Percentiles rank a stretch among this genome's conserved stretches.
Evolutionary conservation across 2,888 invertebrate genomes (phyloP).

Genomic region (Lithophane semibrunnea): DNA sequence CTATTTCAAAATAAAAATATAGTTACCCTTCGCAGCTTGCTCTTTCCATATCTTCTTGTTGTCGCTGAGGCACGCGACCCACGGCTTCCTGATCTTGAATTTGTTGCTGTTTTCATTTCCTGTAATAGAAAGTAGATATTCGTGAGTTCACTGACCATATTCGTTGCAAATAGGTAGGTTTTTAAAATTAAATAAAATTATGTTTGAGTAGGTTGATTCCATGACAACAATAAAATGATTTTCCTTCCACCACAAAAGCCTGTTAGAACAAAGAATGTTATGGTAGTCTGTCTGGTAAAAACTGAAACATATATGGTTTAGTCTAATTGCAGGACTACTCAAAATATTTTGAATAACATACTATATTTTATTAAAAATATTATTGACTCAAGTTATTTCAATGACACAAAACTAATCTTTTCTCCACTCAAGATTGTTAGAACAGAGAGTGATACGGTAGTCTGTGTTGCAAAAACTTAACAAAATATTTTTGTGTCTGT

Average conservation of each 20-base stretch:
- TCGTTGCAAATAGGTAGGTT: not conserved
- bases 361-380: not conserved
- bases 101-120: constrained; percentile 82
- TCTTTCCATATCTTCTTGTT: constrained; percentile 96
- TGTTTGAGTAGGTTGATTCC: too few species aligned
- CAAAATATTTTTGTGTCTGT: not conserved
- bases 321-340: not conserved
- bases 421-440: not conserved
- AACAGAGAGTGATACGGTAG: not conserved
- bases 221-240: not conserved
- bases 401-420: not conserved
- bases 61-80: constrained; percentile 94
- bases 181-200: not conserved
- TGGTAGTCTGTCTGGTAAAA: not conserved
- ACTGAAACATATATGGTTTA: not conserved
- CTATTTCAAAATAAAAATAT: not conserved
- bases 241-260: not conserved
- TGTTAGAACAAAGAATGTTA: not conserved
- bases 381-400: not conserved
- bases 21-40: constrained; percentile 93
- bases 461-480: constrained; percentile 1
- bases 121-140: constrained; percentile 67
- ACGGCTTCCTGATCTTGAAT: constrained; percentile 94
- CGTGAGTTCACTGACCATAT: not conserved
- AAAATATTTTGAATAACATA: not conserved